Conservation (phyloP, 2,113 vertebrate species). For the Protomyctophum bolini region DNA sequence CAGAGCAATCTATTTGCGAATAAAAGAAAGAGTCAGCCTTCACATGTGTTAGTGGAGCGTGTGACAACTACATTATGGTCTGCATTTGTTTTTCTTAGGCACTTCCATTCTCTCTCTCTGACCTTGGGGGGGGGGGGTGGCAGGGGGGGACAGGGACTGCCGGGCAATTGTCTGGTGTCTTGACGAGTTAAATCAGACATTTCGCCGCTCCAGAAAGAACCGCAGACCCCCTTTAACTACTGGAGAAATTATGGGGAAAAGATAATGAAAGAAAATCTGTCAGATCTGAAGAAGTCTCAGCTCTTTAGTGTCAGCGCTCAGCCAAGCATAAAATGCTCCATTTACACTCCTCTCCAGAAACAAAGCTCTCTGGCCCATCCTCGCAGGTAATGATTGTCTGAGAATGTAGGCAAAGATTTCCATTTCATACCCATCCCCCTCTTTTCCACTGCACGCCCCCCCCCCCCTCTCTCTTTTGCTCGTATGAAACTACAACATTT, state of each 20-base stretch:
- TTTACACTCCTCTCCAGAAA: constrained; percentile 64
- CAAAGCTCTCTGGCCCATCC: constrained; percentile 63
- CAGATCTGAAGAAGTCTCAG: constrained; percentile 66
- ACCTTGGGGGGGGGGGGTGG: constrained; percentile 57
- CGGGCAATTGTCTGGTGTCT: constrained; percentile 73
- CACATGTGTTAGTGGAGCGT: constrained; percentile 67
- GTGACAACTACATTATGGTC: constrained; percentile 72
- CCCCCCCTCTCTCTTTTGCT: constrained; percentile 35
- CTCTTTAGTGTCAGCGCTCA: constrained; percentile 71
- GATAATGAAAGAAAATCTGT: constrained; percentile 75
- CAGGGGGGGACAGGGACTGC: constrained; percentile 39
- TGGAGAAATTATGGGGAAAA: constrained; percentile 64
- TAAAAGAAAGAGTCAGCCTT: constrained; percentile 64
- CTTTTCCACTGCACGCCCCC: constrained; percentile 23
- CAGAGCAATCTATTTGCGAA: constrained; percentile 72
- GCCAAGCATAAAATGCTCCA: constrained; percentile 69
- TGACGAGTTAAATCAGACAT: constrained; percentile 71
- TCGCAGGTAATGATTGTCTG: constrained; percentile 65
- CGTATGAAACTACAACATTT: constrained; percentile 53
- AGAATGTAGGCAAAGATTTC: constrained; percentile 64
- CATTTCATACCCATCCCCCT: constrained; percentile 41
- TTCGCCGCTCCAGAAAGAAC: constrained; percentile 60
- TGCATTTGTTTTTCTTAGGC: constrained; percentile 74
- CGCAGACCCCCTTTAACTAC: constrained; percentile 47
- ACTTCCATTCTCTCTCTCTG: constrained; percentile 63